A percentile compares a stretch with the other conserved stretches of the same genome.
Evolutionary conservation across 2,888 invertebrate genomes (phyloP).

Genomic region (Chloromyia formosa): DNA sequence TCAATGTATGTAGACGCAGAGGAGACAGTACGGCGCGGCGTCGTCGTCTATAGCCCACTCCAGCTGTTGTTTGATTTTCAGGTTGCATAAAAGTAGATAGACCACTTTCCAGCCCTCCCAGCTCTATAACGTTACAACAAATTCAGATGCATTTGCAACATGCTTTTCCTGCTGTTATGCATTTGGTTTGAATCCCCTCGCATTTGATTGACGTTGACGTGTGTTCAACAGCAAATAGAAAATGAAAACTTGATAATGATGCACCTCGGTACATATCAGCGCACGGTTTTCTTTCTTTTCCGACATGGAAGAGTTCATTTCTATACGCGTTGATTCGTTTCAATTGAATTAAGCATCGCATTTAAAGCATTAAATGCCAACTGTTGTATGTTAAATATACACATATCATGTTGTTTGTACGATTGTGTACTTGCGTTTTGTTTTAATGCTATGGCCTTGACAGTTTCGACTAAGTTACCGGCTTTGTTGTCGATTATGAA

Average conservation of each 20-base stretch:
- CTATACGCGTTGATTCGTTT: constrained; percentile 17
- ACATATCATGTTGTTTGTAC: constrained; percentile 1
- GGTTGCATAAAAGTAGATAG: too few species aligned
- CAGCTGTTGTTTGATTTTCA: too few species aligned
- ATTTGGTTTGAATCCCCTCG: too few species aligned
- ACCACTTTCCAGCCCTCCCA: neutral
- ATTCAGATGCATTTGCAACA: neutral
- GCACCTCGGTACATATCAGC: too few species aligned
- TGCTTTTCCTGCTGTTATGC: too few species aligned
- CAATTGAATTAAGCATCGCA: neutral
- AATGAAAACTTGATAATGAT: constrained; percentile 9
- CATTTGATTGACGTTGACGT: too few species aligned
- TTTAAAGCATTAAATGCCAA: neutral
- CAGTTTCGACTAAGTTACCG: constrained; percentile 1
- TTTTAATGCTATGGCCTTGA: constrained; percentile 18
- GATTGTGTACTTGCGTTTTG: neutral
- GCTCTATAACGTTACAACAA: neutral
- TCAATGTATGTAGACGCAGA: neutral
- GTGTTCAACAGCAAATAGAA: neutral
- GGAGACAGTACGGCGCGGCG: too few species aligned
- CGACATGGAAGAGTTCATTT: neutral
- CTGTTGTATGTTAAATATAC: too few species aligned
- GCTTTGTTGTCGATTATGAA: neutral
- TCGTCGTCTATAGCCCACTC: neutral
- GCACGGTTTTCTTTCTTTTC: constrained; percentile 10